Evolutionary conservation across 2,797 vertebrate genomes (phyloP), one percentile per base, ranked within the genome.

Genomic region (Enteromius anoplus): DNA sequence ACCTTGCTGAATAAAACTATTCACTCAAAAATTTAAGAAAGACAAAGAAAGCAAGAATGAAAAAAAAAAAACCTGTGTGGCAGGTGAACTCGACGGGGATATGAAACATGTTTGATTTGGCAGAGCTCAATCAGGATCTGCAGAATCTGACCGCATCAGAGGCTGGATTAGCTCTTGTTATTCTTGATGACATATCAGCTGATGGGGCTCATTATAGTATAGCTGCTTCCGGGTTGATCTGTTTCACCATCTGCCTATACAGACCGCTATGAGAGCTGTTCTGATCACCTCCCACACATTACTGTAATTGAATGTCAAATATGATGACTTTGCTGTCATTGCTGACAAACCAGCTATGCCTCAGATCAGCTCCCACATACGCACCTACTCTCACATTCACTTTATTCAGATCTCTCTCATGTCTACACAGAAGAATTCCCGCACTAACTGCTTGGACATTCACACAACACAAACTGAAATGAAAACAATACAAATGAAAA

Each of bases 291-390:
- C 66, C 69, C 58, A 75, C 69, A 64, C 80, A 37, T 62, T 76
- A 62, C 55, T 76, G 78, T 80, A 55, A 42, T 58, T 80, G 47
- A 80, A 69, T 80, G 78, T 80, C 65, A 80, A 8, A 80, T 80
- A 40, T 69, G 65, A 80, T 80, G 15, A 80, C 76, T 60, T 62
- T 47, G 23, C 64, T 68, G 49, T 68, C 64, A 40, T 47, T 69
- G 37, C 81, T 83, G 68, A 78, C 15, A 69, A 83, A 77, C 34
- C 73, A 4, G 58, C 55, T 40, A 34, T 53, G 72, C n/a, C 64
- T 83, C 73, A 70, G 64, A 69, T 60, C 60, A 65, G 45, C 60
- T 53, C 72, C 71, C 40, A 29, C 32, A 21, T 23, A 60, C 32
- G 4, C 62, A 51, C 78, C 49, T 68, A 53, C 19, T 37, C 64